Base-by-base conservation (phyloP, 2,797 vertebrate genomes). In the Lithobates sylvaticus region DNA sequence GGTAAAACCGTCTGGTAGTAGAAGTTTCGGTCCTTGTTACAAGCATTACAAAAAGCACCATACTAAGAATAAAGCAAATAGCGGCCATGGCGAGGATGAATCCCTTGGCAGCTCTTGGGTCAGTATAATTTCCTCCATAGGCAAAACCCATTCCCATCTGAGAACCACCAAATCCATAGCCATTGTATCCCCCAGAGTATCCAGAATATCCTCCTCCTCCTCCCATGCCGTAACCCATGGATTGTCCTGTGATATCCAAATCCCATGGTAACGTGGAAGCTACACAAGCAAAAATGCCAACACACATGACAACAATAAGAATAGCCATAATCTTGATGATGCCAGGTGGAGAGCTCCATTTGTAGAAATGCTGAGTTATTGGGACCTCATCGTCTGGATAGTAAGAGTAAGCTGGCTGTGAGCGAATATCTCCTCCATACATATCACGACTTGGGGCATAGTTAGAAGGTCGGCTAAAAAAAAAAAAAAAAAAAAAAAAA, bases 231-330 rank as follows among this genome's bases (percentile, higher is more conserved):
- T 88, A 67, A 76, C 91, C 88, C 79, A 95, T 81, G 5, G 91
- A 73, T 42, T 72, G n/a, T 61, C 89, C 93, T 26, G 91, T 94
- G 83, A 86, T 74, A 72, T 97, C 93, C 1, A 96, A 94, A 90
- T 98, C 97, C 96, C 97, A 98, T 70, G 94, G 94, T 77, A 98
- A 91, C 0, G 97, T 97, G 83, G 97, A 97, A 50, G 97, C 96
- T 42, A 98, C 96, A 21, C 97, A 98, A 74, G 95, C 97, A 88
- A 98, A 98, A 80, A 97, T 79, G 5, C 94, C 96, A 84, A 98
- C 94, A 68, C 96, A 97, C 94, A 98, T 93, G 88, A 98, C 92
- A 61, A 97, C 93, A 86, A 97, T 93, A 84, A 98, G 94, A 91
- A 98, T 93, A 1, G 92, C 90, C 74, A 98, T 68, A 50, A 98